Conservation (phyloP, 2,888 invertebrate species). For the Drosophila peninsularis region DNA sequence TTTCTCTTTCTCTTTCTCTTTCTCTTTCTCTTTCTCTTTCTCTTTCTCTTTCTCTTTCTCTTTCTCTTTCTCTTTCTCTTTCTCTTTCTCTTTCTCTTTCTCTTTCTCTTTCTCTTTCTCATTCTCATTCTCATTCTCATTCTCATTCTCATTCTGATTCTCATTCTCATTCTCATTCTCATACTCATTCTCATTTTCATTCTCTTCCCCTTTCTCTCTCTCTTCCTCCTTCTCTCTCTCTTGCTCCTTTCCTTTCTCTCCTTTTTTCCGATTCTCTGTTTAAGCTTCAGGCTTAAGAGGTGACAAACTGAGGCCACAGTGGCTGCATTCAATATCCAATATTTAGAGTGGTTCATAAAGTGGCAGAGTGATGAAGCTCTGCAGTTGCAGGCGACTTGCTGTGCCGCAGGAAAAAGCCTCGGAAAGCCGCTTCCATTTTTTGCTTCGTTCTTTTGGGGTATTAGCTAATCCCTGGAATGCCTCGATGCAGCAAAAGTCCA, state of each 20-base stretch:
- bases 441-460: background rate
- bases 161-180: too few species aligned
- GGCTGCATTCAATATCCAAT: background rate
- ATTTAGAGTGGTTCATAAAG: conserved; percentile 8
- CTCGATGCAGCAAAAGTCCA: conserved; percentile 18
- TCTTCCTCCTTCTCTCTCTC: too few species aligned
- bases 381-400: background rate
- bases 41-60: too few species aligned
- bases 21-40: too few species aligned
- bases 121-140: too few species aligned
- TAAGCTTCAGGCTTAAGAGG: background rate
- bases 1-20: too few species aligned
- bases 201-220: background rate
- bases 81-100: too few species aligned
- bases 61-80: too few species aligned
- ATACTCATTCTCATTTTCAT: too few species aligned
- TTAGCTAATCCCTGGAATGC: conserved; percentile 12
- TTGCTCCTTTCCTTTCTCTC: background rate
- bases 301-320: background rate
- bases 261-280: background rate
- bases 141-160: too few species aligned
- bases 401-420: conserved; percentile 1
- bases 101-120: too few species aligned
- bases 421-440: conserved; percentile 6
- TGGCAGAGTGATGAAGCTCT: conserved; percentile 6